Percentiles rank a stretch among this genome's conserved stretches.
Conservation (phyloP, 2,113 vertebrate genomes). For the Paraplagusia blochii region DNA sequence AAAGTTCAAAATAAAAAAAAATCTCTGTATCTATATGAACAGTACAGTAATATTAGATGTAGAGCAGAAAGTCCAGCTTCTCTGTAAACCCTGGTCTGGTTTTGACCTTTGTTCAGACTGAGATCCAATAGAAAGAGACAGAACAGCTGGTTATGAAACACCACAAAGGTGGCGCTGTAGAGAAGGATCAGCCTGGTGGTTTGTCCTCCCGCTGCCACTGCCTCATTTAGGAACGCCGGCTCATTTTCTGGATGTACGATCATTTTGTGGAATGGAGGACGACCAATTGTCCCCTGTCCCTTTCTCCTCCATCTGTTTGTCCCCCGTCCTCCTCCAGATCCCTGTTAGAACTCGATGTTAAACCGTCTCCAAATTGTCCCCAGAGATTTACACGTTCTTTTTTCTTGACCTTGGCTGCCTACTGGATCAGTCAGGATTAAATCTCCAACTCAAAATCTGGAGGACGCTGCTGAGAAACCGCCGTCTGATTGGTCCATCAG, state of each 20-base stretch:
- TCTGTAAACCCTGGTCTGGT: background rate
- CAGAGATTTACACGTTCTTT: background rate
- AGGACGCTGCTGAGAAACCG: conserved; percentile 28
- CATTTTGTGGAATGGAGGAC: background rate
- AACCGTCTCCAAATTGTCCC: no score
- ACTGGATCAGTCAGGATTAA: conserved; percentile 45
- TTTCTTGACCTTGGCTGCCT: conserved; percentile 39
- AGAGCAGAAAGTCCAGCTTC: no score
- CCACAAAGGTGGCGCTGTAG: conserved; percentile 11
- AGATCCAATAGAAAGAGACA: conserved; percentile 38
- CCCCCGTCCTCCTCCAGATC: no score
- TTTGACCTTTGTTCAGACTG: conserved; percentile 24
- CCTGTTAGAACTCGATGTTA: no score
- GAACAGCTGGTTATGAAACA: conserved; percentile 19
- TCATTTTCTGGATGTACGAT: background rate
- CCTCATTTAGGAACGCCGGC: background rate
- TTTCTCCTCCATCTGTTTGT: no score
- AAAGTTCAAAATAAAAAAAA: no score
- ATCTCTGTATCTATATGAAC: no score
- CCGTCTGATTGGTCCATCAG: background rate
- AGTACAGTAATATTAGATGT: no score
- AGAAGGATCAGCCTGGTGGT: conserved; percentile 17
- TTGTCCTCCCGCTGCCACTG: background rate
- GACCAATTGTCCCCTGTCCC: no score
- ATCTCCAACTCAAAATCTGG: conserved; percentile 50